Base-by-base conservation (phyloP, 2,797 vertebrate genomes). In the Xiphorhynchus erythropygius region DNA sequence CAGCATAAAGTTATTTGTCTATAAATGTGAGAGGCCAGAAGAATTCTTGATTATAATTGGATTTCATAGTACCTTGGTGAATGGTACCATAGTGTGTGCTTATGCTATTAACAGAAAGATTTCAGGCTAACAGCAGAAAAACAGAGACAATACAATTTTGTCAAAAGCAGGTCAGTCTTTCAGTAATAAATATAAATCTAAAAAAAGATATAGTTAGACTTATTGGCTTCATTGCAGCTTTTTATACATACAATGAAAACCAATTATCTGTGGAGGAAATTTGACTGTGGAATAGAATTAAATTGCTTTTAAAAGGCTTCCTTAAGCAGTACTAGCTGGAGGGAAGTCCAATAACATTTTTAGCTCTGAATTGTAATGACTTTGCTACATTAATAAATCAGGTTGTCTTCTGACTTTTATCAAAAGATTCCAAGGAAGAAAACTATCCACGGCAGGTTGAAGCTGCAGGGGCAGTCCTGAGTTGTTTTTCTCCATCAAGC, bases 231-330 rank as follows among this genome's bases (percentile, higher is more conserved):
- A 90, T 84, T 93, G 89, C 88, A 92, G 89, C 57, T 95, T 97
- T 97, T 96, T 95, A 94, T 96, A 88, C 39, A 68, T 94, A 83
- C 94, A 96, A 97, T 97, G 94, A 96, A 98, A 98, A 96, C 93
- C 95, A 97, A 95, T 98, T 97, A 97, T 97, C 96, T 97, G 96
- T 97, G 96, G 94, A 97, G 97, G 97, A 97, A 98, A 98, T 96
- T 96, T 97, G 95, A 95, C 96, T 93, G 93, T 97, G 87, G 87
- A 97, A 97, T 97, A 93, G 96, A 97, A 97, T 96, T 96, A 97
- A 98, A 97, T 97, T 97, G 97, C 93, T 97, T 98, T 98, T 97
- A 97, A 97, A 97, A 97, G 94, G 96, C 88, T 97, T 97, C 62
- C 82, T 97, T 97, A 97, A 97, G 94, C 90, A 96, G 95, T 89